Base-by-base conservation (phyloP, 1,140 invertebrate species). In the Brachionus plicatilis region DNA sequence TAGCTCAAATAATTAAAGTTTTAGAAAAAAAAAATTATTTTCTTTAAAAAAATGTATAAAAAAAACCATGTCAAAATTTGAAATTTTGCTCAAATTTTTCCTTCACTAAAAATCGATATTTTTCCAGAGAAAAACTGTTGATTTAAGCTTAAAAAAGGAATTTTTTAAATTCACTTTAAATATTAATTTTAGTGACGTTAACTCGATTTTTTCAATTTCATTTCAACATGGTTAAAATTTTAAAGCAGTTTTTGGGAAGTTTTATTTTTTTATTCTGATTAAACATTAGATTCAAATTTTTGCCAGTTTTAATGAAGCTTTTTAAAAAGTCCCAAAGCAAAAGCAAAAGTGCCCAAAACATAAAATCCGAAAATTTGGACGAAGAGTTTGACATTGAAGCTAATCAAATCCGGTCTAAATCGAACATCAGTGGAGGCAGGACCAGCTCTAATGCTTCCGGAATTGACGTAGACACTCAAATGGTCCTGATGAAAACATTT, bases 401-500 rank as follows among this genome's bases (percentile, higher is more conserved):
- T 0, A 37, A 37, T 37, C 33, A 37, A 37, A 6, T 6, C 6
- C 33, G 43, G 43, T 50, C 20, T 8, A 27, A 29, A 41, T 12
- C 20, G 72, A 29, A 12, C 41, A 50, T 8, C 27, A 50, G 24
- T 27, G 43, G 17, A 29, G 9, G n/a, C 17, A 29, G 43, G 20
- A 27, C 50, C 3, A 65, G 27, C 1, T 20, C 50, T 5, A 17
- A 53, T 24, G 41, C 33, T 3, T n/a, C 33, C 0, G 11, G 11
- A 9, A 3, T 82, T 20, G 79, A 82, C 27, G 6, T 20, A 14
- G 53, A 60, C 4, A 82, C 79, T 5, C 79, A 82, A 68, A 9
- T 20, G 14, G 24, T 37, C 14, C 24, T 82, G 11, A 45, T 82
- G 33, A 60, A 47, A 60, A 82, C 79, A 82, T 82, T 82, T 45